Conservation (phyloP, 1,140 invertebrate species). For the Steinernema feltiae region DNA sequence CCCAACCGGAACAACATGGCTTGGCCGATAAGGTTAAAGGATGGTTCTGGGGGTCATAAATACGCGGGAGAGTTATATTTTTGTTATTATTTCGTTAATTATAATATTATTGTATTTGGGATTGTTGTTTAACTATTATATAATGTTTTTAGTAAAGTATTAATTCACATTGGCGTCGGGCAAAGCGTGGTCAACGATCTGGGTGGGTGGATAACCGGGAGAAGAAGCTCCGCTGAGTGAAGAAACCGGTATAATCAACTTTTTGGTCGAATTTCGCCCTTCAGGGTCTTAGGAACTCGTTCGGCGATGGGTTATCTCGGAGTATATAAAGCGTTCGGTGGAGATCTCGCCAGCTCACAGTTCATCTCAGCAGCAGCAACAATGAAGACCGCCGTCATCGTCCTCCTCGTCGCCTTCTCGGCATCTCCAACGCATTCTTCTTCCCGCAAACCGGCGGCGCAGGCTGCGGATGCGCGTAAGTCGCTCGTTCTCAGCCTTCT, state of each 20-base stretch:
- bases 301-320: no score
- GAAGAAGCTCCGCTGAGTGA: no score
- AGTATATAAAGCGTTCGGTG: no score
- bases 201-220: background rate
- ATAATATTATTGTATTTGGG: background rate
- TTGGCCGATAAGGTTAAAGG: slow-evolving; percentile 32
- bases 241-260: no score
- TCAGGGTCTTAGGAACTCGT: no score
- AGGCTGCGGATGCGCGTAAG: no score
- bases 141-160: background rate
- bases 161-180: background rate
- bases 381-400: background rate
- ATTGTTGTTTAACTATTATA: background rate
- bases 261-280: no score
- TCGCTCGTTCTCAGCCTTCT: no score
- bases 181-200: no score
- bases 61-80: background rate
- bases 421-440: background rate
- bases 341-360: no score
- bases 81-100: background rate
- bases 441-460: no score
- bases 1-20: slow-evolving; percentile 19
- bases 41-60: slow-evolving; percentile 30
- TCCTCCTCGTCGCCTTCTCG: background rate
- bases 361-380: no score